Evolutionary conservation across 2,888 invertebrate species (phyloP).

Genomic region (Diplazon laetatorius): DNA sequence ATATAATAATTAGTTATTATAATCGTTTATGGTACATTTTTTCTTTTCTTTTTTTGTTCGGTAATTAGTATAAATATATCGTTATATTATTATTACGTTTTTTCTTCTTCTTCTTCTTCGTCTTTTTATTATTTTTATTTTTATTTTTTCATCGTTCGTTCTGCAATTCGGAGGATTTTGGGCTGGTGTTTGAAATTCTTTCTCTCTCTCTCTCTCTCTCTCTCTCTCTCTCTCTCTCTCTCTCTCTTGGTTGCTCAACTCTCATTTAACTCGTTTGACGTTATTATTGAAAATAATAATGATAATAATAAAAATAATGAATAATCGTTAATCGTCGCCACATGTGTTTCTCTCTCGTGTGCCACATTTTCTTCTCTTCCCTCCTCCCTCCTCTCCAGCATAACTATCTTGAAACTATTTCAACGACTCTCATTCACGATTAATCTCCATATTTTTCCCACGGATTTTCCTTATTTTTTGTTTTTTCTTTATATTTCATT

Average conservation of each 20-base stretch:
- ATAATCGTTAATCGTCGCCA: too few species aligned
- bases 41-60: too few species aligned
- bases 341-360: too few species aligned
- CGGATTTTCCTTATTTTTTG: neutral
- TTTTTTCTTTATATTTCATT: too few species aligned
- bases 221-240: constrained; percentile 9
- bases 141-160: too few species aligned
- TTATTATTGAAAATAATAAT: constrained; percentile 70
- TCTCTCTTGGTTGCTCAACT: constrained; percentile 15
- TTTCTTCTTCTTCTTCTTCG: too few species aligned
- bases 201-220: constrained; percentile 64
- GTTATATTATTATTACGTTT: constrained; percentile 70
- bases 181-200: constrained; percentile 69
- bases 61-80: constrained; percentile 81
- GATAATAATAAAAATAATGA: too few species aligned
- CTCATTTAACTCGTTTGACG: constrained; percentile 31
- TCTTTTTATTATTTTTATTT: too few species aligned
- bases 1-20: constrained; percentile 82
- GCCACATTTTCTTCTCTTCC: too few species aligned
- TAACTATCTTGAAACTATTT: too few species aligned
- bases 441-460: constrained; percentile 31
- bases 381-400: too few species aligned
- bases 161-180: constrained; percentile 59
- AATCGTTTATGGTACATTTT: constrained; percentile 79
- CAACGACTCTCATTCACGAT: constrained; percentile 48